Base-by-base conservation (phyloP, 2,797 vertebrate species). In the Crenuchus spilurus region DNA sequence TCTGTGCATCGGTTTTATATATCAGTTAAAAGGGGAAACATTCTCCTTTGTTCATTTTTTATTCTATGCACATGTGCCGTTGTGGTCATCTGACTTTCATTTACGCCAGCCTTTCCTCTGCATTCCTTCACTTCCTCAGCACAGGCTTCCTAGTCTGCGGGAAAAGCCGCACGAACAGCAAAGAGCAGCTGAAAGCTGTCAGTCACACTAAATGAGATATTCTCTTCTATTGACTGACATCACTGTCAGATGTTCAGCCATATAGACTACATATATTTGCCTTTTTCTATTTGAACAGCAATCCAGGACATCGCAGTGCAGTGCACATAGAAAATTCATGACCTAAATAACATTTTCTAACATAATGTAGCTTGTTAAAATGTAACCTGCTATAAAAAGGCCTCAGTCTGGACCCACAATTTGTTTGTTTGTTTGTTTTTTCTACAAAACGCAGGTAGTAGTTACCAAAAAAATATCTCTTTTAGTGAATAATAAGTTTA, bases 151-250 rank as follows among this genome's bases (percentile, higher is more conserved):
- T 69, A 54, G 33, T 46, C 52, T 48, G 49, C 66, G 49, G 65
- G 78, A 64, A 63, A 76, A 67, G 60, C 65, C 31, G 26, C 70
- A 74, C 28, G 57, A 70, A 54, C 61, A 54, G 72, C 61, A 55
- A 70, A 80, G 42, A 46, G 72, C 72, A 75, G 71, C 72, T 61
- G 74, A 78, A 73, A 80, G 65, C 75, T 74, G 77, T 80, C 74
- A 73, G 67, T 76, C 82, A 80, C 61, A 70, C 54, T 63, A 74
- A 71, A 79, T 76, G 62, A 51, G 66, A 73, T 63, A 31, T 28
- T 55, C 44, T 74, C 16, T 69, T 71, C 63, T 70, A 55, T 57
- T 72, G 66, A 66, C 49, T 70, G 71, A 72, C 60, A 74, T 78
- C 66, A 69, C 66, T 58, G 22, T 74, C 41, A 51, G 63, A 42